phyloP scores from a whole-genome alignment of 2,113 vertebrate genomes.

The Prietella phreatophila region DNA sequence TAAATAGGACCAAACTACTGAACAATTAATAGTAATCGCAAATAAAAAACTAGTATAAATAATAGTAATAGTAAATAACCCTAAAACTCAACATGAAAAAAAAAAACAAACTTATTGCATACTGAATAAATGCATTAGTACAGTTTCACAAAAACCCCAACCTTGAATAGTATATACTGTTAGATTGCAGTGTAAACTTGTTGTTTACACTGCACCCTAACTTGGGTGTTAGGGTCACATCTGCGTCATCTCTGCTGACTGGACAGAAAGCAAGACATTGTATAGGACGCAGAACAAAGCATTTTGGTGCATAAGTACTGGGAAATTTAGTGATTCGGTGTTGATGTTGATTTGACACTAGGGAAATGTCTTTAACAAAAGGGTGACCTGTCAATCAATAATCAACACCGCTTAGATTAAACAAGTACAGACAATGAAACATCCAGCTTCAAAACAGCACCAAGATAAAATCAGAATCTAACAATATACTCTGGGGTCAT shows the following conservation, averaged over 20 bases:
- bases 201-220: no score
- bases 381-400: not conserved
- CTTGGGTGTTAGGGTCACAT: not conserved
- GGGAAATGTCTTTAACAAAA: not conserved
- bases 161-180: not conserved
- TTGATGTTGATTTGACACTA: not conserved
- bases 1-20: not conserved
- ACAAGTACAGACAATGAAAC: not conserved
- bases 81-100: not conserved
- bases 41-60: no score
- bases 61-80: not conserved
- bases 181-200: not conserved
- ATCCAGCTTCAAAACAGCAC: not conserved
- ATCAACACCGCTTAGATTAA: not conserved
- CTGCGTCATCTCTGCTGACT: not conserved
- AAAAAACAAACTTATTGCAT: not conserved
- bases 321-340: not conserved
- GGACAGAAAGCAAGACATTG: no score
- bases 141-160: not conserved
- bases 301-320: not conserved
- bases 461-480: not conserved
- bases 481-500: not conserved
- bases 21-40: not conserved
- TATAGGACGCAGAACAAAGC: not conserved
- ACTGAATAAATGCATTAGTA: not conserved